Base-by-base conservation (phyloP, 1,140 invertebrate species). In the Colletes latitarsis region DNA sequence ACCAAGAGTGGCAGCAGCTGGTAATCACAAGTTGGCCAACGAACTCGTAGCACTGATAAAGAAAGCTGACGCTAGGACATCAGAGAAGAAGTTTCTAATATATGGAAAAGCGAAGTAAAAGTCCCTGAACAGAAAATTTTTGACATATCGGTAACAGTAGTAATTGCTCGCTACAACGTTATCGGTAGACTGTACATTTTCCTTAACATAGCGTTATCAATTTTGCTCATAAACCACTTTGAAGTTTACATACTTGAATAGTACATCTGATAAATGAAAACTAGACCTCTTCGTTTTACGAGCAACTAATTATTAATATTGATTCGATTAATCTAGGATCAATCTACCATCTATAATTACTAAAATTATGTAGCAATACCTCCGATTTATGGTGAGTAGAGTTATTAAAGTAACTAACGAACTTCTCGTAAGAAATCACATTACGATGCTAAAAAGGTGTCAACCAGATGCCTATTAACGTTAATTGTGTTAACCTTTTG, bases 1-100 rank as follows among this genome's bases (percentile, higher is more conserved):
- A 68, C 94, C 96, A 12, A 94, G 95, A 86, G 93, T 96, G 53
- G 83, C 96, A 19, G 96, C 95, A 73, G 93, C 95, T 17, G 91
- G 94, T 43, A 95, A 95, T 39, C 81, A 91, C 73, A 93, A 94
- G 82, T 86, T 97, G 60, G 95, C 94, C 3, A 86, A 94, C 57
- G 91, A 95, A 83, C 88, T 96, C 3, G 91, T 94, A 10, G 90
- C 92, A 19, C 82, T 94, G 49, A 93, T 95, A 53, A 90, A 91
- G 70, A 89, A 93, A 60, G 93, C 94, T 14, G 92, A 93, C 82
- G 46, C 86, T 4, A 90, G 89, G 63, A 91, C 91, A 4, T 68
- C 84, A 17, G 88, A 89, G 30, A 91, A 86, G 77, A 87, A 82
- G 58, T 63, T 30, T 30, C 30, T 70, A 19, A 3, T 43, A 6